Evolutionary conservation across 2,113 vertebrate genomes (phyloP).

Genomic region (Thryonomys swinderianus): DNA sequence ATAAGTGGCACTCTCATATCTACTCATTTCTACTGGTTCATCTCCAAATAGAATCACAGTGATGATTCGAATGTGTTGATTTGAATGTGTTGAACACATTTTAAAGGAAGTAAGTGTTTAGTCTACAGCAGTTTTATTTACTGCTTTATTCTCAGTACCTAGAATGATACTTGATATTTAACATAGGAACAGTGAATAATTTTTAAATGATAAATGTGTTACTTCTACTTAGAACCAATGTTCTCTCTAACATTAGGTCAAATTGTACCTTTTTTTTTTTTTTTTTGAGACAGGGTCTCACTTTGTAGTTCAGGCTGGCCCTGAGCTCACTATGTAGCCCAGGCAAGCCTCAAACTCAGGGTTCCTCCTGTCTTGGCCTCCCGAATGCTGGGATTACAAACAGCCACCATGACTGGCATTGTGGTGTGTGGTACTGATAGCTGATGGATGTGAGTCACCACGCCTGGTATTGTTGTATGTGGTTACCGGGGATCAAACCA

Average conservation of each 20-base stretch:
- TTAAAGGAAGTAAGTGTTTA: background rate
- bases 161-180: background rate
- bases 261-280: background rate
- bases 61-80: background rate
- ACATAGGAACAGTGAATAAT: background rate
- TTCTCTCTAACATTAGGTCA: background rate
- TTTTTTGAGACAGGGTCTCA: too few species aligned
- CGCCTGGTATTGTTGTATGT: too few species aligned
- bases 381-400: too few species aligned
- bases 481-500: too few species aligned
- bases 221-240: background rate
- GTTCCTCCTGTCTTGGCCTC: too few species aligned
- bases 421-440: too few species aligned
- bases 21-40: background rate
- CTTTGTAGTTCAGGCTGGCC: too few species aligned
- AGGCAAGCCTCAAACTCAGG: too few species aligned
- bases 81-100: background rate
- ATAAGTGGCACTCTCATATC: rapidly evolving
- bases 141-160: background rate
- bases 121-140: background rate
- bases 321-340: too few species aligned
- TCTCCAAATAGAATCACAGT: background rate
- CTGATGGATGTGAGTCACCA: too few species aligned
- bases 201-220: background rate
- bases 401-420: too few species aligned